Base-by-base conservation (phyloP, 2,113 vertebrate genomes). In the Paramormyrops kingsleyae region DNA sequence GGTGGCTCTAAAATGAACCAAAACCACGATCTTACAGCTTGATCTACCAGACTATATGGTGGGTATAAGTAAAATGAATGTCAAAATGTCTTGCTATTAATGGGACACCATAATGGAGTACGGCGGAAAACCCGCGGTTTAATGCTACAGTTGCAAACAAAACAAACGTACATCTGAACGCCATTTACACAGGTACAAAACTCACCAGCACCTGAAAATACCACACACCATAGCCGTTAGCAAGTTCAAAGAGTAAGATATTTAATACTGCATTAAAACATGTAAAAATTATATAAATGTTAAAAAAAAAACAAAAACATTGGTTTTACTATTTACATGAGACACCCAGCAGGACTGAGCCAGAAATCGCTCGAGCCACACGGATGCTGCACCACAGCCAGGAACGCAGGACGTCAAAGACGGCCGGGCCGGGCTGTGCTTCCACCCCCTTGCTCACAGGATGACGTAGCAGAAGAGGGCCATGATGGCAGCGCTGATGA, bases 401-500 rank as follows among this genome's bases (percentile, higher is more conserved):
- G 31, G 15, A 24, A 35, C 2, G 27, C 49, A 27, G 70, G 31
- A 35, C 3, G 1, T n/a, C 62, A 19, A 46, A 21, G 53, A 2
- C 7, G 62, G 44, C 47, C 0, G 10, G 46, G 24, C 39, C 1
- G 7, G 24, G 47, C 17, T 17, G 83, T 87, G 91, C 62, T 53
- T 9, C 13, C 15, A 19, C 15, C 35, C 53, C 10, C 88, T 83
- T 24, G 52, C 70, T 91, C 83, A 86, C 15, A 95, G 91, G 92
- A 98, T 93, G 46, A 93, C 93, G 0, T 95, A 96, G 80, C 88
- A 96, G 94, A 99, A 97, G 88, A 99, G 46, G 0, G 98, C 98
- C 99, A 99, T 99, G 90, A 99, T 97, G 90, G 96, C 98, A 0
- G 99, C 98, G 0, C 99, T 99, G 94, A 99, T 98, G 53, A 99